phyloP scores from a whole-genome alignment of 2,797 vertebrate genomes.

The Notolepis coatsorum region DNA sequence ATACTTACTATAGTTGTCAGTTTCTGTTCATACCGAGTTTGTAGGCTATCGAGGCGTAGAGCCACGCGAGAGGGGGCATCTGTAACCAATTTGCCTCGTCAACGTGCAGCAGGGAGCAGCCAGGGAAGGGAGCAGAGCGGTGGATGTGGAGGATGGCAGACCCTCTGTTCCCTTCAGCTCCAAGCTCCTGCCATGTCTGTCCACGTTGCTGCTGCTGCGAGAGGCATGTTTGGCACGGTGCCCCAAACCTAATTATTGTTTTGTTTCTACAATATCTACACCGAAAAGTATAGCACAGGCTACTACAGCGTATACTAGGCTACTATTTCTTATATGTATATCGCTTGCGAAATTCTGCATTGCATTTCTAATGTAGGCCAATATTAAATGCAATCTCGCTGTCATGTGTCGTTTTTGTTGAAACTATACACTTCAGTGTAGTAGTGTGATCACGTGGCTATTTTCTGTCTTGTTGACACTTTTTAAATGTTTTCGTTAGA shows the following conservation, averaged over 20 bases:
- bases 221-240: neutral
- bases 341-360: too few relatives aligned
- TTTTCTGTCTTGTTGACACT: neutral
- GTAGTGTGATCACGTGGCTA: constrained; percentile 1
- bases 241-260: neutral
- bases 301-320: too few relatives aligned
- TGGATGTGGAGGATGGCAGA: constrained; percentile 58
- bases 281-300: neutral
- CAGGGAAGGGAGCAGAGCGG: constrained; percentile 46
- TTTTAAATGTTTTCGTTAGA: neutral
- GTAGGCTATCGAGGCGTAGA: constrained; percentile 47
- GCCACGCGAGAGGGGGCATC: constrained; percentile 77
- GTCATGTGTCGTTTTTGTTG: too few relatives aligned
- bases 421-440: neutral
- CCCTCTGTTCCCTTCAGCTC: constrained; percentile 43
- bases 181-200: constrained; percentile 50
- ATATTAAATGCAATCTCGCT: too few relatives aligned
- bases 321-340: too few relatives aligned
- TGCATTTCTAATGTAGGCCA: too few relatives aligned
- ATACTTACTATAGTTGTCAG: constrained; percentile 38
- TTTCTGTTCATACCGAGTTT: constrained; percentile 53
- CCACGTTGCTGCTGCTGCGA: neutral
- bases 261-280: neutral
- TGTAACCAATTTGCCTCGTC: constrained; percentile 76
- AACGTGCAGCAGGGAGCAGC: constrained; percentile 53